These are phyloP conservation scores for Xestobium rufovillosum DNA, from an alignment of 2,888 invertebrate genomes.

Conservation along the genomic window DNA sequence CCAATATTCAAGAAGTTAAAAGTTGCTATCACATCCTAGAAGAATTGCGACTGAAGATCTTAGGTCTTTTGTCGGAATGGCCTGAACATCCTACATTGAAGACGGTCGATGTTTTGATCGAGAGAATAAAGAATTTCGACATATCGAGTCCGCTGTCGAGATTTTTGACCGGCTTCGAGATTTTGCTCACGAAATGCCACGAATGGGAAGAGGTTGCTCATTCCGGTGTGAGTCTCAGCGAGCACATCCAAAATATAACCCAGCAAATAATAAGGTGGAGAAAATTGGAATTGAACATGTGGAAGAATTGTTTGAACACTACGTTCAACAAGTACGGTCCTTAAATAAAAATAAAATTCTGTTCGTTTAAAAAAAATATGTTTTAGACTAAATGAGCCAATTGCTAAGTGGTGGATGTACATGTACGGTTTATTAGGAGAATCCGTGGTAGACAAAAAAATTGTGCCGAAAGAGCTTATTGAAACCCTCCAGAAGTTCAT, in stretches of 20 bases:
- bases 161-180: slow-evolving; percentile 84
- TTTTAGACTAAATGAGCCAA: slow-evolving; percentile 55
- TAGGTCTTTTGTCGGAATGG: slow-evolving; percentile 67
- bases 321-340: slow-evolving; percentile 51
- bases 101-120: slow-evolving; percentile 61
- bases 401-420: slow-evolving; percentile 87
- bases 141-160: slow-evolving; percentile 78
- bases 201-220: slow-evolving; percentile 93
- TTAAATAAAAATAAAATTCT: slow-evolving; percentile 7
- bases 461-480: slow-evolving; percentile 43
- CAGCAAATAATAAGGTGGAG: slow-evolving; percentile 85
- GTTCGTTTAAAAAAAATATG: neutral
- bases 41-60: slow-evolving; percentile 54
- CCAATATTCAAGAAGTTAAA: slow-evolving; percentile 71
- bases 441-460: slow-evolving; percentile 44
- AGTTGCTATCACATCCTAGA: slow-evolving; percentile 64
- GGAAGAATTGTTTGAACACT: slow-evolving; percentile 75
- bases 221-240: slow-evolving; percentile 71
- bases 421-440: slow-evolving; percentile 66
- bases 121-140: slow-evolving; percentile 61
- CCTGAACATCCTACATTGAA: slow-evolving; percentile 83
- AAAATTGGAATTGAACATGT: slow-evolving; percentile 77
- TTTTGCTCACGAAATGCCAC: slow-evolving; percentile 74
- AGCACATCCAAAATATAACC: slow-evolving; percentile 65
- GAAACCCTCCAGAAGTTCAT: slow-evolving; percentile 71